Evolutionary conservation across 2,888 invertebrate genomes (phyloP), one percentile per base, ranked within the genome.

Genomic region (Tenthredo distinguenda): DNA sequence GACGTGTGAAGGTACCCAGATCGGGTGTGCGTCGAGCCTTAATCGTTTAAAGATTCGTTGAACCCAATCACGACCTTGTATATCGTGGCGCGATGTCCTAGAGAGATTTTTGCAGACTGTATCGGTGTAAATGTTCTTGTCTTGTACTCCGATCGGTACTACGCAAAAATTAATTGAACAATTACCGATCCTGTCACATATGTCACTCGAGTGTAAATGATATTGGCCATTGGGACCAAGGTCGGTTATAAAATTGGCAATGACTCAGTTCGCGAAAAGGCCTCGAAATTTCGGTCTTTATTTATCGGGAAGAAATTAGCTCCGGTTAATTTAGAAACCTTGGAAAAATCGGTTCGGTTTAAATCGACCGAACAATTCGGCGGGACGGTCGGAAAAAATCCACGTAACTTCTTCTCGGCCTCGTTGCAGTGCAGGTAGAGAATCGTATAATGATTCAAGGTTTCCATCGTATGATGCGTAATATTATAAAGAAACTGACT

Each of bases 11-110:
- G 9, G 21, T 77, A 68, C 34, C 21, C 34, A 12, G 0, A 18
- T 34, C 47, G 34, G 31, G 34, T 18, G 18, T 77, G 31, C 15
- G 55, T 15, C 62, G 81, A 26, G 62, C 43, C 62, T 81, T 65
- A 43, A 81, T 26, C 81, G 81, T 62, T 40, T 21, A 21, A 65
- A 40, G 81, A 81, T 81, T 26, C 81, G 15, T 81, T 81, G 81
- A 81, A 81, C 81, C 62, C 81, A 31, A 26, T n/a, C 40, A 1
- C 81, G 58, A 43, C 81, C 81, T 81, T 81, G 62, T 9, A 37
- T 72, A 50, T 47, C 26, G 18, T 68, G 34, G 68, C 18, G 31
- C 68, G 68, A 34, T 15, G 34, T n/a, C 55, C 55, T 2, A 55
- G 55, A 7, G n/a, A 6, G n/a, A 55, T 55, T 55, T 55, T 55